Percentiles rank a stretch among this genome's conserved stretches.
phyloP scores from a whole-genome alignment of 2,888 invertebrate species.

The Lasioglossum leucozonium region DNA sequence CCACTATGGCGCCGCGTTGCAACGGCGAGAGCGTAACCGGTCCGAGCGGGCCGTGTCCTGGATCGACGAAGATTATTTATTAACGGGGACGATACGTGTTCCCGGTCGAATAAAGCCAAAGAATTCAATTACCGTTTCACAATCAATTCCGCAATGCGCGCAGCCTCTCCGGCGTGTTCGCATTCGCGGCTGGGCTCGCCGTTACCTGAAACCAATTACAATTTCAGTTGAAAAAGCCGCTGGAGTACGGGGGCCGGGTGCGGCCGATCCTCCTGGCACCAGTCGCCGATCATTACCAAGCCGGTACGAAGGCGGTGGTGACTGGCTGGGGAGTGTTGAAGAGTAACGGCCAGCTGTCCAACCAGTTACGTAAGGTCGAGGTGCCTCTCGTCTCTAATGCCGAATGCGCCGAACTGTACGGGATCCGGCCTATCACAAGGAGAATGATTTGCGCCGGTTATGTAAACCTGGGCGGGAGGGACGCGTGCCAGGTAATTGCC shows the following conservation, averaged over 20 bases:
- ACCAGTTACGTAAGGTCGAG: constrained; percentile 74
- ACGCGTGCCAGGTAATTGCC: constrained; percentile 85
- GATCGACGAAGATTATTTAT: constrained; percentile 42
- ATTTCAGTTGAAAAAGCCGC: constrained; percentile 71
- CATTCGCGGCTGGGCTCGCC: background rate
- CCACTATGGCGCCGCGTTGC: background rate
- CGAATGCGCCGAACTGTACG: constrained; percentile 75
- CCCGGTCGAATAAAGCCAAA: constrained; percentile 18
- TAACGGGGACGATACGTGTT: constrained; percentile 2
- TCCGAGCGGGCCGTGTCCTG: background rate
- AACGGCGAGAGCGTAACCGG: background rate
- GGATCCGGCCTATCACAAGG: constrained; percentile 79
- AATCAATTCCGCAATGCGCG: constrained; percentile 35
- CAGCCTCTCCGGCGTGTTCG: background rate
- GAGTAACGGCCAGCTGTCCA: constrained; percentile 69
- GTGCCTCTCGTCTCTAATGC: constrained; percentile 76
- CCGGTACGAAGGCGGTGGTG: constrained; percentile 74
- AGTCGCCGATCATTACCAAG: constrained; percentile 67
- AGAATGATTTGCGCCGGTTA: constrained; percentile 88
- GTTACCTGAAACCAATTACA: constrained; percentile 37
- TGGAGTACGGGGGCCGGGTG: constrained; percentile 67
- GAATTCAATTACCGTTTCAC: constrained; percentile 52
- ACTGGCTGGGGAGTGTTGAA: constrained; percentile 80
- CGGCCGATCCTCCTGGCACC: constrained; percentile 73
- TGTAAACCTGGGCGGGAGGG: constrained; percentile 86